Percentiles rank a stretch among this genome's conserved stretches.
Conservation (phyloP, 2,113 vertebrate species). For the Psilopogon haemacephalus region DNA sequence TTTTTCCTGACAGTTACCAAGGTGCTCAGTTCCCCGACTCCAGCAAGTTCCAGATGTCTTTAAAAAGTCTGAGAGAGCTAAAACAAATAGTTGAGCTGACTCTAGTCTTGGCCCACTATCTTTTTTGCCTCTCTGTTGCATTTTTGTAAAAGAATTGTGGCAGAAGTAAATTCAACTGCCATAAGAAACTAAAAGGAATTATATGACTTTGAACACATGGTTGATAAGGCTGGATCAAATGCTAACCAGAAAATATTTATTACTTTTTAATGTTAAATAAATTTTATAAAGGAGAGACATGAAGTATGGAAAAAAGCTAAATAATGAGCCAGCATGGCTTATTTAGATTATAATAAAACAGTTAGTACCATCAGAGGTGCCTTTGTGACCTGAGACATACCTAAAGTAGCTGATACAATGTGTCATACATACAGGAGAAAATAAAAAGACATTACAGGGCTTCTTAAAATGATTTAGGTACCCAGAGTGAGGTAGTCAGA, state of each 20-base stretch:
- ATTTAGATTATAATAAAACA: not conserved
- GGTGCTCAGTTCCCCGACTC: not conserved
- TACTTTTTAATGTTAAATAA: not conserved
- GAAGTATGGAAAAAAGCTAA: not conserved
- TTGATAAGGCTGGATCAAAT: not conserved
- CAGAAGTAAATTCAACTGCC: not conserved
- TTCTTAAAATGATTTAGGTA: not conserved
- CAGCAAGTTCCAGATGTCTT: not conserved
- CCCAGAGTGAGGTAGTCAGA: not conserved
- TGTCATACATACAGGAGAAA: not conserved
- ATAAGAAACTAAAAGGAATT: not conserved
- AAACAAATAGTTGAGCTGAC: not conserved
- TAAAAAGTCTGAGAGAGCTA: not conserved
- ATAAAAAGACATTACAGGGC: not conserved
- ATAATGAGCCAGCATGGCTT: fast-evolving
- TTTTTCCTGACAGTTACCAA: not conserved
- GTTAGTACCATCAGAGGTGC: not conserved
- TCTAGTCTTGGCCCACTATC: not conserved
- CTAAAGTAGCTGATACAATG: not conserved
- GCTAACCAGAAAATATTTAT: not conserved
- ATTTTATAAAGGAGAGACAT: fast-evolving
- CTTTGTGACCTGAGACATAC: not conserved
- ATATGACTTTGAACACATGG: not conserved
- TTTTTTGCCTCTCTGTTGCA: not conserved
- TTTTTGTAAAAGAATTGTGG: not conserved